phyloP scores from a whole-genome alignment of 1,140 invertebrate genomes.

The Musca vetustissima region DNA sequence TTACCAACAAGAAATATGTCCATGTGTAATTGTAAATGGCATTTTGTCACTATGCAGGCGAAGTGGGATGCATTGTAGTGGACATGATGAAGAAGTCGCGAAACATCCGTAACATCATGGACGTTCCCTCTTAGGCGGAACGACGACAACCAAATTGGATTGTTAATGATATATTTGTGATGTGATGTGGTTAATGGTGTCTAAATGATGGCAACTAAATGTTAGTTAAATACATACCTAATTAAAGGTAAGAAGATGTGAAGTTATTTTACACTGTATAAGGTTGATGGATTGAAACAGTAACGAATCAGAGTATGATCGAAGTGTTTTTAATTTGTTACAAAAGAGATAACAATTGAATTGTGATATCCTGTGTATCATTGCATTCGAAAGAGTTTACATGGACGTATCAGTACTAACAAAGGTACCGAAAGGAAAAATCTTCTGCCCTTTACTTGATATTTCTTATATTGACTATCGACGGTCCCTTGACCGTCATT shows the following conservation, averaged over 20 bases:
- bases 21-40: conserved; percentile 19
- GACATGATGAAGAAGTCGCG: neutral
- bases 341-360: too few species aligned
- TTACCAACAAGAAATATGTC: neutral
- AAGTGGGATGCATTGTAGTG: neutral
- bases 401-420: too few species aligned
- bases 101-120: neutral
- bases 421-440: too few species aligned
- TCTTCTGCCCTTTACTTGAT: too few species aligned
- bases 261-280: too few species aligned
- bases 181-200: neutral
- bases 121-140: neutral
- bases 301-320: too few species aligned
- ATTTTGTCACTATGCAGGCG: conserved; percentile 8
- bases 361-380: too few species aligned
- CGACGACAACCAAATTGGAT: neutral
- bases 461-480: too few species aligned
- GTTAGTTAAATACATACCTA: conserved; percentile 4
- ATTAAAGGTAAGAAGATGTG: neutral
- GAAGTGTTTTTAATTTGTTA: too few species aligned
- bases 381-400: too few species aligned
- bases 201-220: conserved; percentile 22
- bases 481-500: too few species aligned
- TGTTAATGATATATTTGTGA: too few species aligned
- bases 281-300: neutral